Evolutionary conservation across 2,888 invertebrate species (phyloP).

Genomic region (Nomada goodeniana): DNA sequence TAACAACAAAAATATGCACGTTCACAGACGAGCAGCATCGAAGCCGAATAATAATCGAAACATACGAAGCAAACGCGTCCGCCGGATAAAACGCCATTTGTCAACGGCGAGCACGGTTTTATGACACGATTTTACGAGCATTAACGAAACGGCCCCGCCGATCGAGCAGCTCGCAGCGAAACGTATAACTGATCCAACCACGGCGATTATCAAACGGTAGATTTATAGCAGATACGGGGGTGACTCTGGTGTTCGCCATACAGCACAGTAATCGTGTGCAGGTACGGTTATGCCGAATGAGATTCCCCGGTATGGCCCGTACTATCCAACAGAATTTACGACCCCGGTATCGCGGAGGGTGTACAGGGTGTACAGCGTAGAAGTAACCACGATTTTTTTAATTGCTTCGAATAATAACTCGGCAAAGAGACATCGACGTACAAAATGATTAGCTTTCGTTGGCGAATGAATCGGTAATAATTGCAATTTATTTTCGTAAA

Average conservation of each 20-base stretch:
- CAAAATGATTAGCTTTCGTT: no score
- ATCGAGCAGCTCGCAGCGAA: background rate
- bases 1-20: no score
- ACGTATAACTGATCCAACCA: conserved; percentile 20
- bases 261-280: conserved; percentile 39
- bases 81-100: no score
- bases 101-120: background rate
- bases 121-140: background rate
- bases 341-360: conserved; percentile 24
- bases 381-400: conserved; percentile 29
- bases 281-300: conserved; percentile 54
- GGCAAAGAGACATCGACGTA: background rate
- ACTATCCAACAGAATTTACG: conserved; percentile 45
- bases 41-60: no score
- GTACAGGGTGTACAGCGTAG: conserved; percentile 19
- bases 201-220: conserved; percentile 39
- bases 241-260: conserved; percentile 22
- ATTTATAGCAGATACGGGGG: conserved; percentile 35
- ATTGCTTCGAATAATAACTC: conserved; percentile 28
- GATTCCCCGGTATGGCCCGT: conserved; percentile 47
- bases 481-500: no score
- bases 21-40: no score
- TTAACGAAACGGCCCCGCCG: conserved; percentile 13
- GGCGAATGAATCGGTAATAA: no score
- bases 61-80: no score